Conservation (phyloP, 2,113 vertebrate genomes). For the Sorex araneus region DNA sequence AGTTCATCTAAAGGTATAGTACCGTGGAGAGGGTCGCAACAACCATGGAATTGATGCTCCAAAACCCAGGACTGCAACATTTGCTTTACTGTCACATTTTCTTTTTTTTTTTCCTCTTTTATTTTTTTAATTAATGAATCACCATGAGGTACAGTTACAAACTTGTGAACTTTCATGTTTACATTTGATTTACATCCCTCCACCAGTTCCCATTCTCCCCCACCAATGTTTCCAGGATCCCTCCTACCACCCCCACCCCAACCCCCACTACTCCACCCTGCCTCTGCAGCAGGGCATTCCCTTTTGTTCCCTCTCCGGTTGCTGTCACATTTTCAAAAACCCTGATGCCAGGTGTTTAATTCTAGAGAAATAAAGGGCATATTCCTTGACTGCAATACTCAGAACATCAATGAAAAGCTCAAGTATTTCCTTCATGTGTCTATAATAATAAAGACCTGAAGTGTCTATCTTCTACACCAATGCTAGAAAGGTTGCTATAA, state of each 20-base stretch:
- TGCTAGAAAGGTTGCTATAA: not conserved
- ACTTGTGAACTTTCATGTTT: too few relatives aligned
- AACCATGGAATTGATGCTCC: conserved; percentile 96
- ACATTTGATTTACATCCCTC: too few relatives aligned
- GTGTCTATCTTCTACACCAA: conserved; percentile 79
- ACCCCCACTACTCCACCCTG: too few relatives aligned
- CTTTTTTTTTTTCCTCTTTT: too few relatives aligned
- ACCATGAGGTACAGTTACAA: too few relatives aligned
- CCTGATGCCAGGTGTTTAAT: conserved; percentile 2
- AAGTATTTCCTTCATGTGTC: conserved; percentile 83
- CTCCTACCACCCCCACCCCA: too few relatives aligned
- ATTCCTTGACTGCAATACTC: conserved; percentile 90
- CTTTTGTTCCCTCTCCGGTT: too few relatives aligned
- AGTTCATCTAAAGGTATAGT: conserved; percentile 92
- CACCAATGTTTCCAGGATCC: too few relatives aligned
- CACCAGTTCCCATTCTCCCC: too few relatives aligned
- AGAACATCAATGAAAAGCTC: conserved; percentile 90
- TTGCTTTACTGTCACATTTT: conserved; percentile 76
- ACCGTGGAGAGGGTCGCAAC: conserved; percentile 93
- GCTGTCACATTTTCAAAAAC: not conserved
- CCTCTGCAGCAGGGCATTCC: too few relatives aligned
- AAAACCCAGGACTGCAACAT: conserved; percentile 95
- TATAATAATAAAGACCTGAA: conserved; percentile 88
- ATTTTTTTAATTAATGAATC: too few relatives aligned
- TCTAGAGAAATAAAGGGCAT: conserved; percentile 89